Conservation (phyloP, 2,888 invertebrate genomes). For the Aphodius sticticus region DNA sequence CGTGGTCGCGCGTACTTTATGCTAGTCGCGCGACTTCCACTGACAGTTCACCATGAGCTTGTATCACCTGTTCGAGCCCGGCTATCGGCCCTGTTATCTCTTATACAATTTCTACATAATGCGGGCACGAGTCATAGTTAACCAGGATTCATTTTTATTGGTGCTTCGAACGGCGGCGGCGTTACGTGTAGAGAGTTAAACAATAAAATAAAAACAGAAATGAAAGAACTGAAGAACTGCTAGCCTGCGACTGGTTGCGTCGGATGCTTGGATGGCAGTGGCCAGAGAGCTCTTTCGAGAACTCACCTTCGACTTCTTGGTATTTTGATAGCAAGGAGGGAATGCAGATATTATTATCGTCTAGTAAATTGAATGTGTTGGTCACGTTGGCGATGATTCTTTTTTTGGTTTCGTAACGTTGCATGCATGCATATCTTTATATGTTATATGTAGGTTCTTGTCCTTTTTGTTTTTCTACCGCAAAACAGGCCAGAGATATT, state of each 20-base stretch:
- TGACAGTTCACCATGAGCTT: constrained; percentile 20
- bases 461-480: background rate
- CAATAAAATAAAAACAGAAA: background rate
- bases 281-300: background rate
- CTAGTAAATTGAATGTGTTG: background rate
- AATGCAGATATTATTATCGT: background rate
- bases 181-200: constrained; percentile 14
- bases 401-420: background rate
- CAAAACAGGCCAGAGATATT: background rate
- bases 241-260: constrained; percentile 9
- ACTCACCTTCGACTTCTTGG: background rate
- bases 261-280: background rate
- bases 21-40: constrained; percentile 20
- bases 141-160: constrained; percentile 25
- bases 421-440: background rate
- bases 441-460: background rate
- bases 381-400: background rate
- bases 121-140: constrained; percentile 41
- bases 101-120: constrained; percentile 38
- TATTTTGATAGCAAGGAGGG: background rate
- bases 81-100: constrained; percentile 33
- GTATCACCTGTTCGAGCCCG: constrained; percentile 32
- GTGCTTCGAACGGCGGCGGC: constrained; percentile 15
- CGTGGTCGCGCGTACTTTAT: constrained; percentile 21
- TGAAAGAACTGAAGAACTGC: constrained; percentile 4